phyloP scores from a whole-genome alignment of 2,888 invertebrate genomes.

The Eristalis intricaria region DNA sequence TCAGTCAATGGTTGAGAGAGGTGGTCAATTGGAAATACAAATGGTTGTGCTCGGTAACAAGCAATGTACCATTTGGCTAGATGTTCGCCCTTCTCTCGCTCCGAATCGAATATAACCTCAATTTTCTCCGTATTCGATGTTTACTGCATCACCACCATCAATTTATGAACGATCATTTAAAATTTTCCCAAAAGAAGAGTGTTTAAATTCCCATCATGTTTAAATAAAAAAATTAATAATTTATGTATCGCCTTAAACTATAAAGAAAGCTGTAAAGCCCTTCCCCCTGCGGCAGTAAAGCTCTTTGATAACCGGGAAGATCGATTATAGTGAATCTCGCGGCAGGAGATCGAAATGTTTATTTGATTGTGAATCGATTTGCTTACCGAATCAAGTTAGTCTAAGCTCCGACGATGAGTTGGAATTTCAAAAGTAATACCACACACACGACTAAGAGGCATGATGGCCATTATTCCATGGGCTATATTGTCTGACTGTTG shows the following conservation, averaged over 20 bases:
- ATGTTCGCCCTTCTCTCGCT: neutral
- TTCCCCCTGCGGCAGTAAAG: neutral
- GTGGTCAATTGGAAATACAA: no score
- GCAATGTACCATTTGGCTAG: no score
- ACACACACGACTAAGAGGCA: conserved; percentile 5
- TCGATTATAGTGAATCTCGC: neutral
- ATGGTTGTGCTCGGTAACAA: no score
- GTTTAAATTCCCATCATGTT: neutral
- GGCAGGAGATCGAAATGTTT: neutral
- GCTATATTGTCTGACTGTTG: conserved; percentile 11
- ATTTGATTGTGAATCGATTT: neutral
- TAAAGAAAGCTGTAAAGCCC: neutral
- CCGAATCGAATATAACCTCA: neutral
- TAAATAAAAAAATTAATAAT: no score
- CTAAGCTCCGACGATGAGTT: neutral
- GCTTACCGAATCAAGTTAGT: neutral
- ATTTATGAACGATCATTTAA: neutral
- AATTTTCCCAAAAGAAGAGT: neutral
- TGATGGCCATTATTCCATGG: conserved; percentile 17
- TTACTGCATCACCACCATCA: neutral
- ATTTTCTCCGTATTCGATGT: neutral
- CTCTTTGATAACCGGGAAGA: neutral
- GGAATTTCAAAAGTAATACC: neutral
- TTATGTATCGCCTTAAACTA: neutral
- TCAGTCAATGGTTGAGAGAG: no score